Base-by-base conservation (phyloP, 2,113 vertebrate genomes). In the Glareola pratincola region DNA sequence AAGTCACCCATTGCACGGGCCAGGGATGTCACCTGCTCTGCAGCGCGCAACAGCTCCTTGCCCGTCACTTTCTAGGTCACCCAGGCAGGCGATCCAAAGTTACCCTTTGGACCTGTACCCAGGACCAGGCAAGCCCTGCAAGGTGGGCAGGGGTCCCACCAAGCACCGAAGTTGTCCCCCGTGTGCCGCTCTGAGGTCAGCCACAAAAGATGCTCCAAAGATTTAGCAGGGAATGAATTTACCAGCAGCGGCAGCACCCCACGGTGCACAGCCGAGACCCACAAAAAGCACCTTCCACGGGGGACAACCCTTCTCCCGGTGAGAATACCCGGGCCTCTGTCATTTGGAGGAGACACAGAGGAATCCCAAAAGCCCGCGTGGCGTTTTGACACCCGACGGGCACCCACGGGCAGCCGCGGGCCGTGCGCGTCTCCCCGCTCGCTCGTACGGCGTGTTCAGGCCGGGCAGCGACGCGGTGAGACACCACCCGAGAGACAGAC, bases 221-320 rank as follows among this genome's bases (percentile, higher is more conserved):
- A 69, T 48, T 73, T 30, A 26, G 6, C 0, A 5, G 47, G 69
- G 54, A 63, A 53, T 0, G 0, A 53, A 48, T 41, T 57, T 4
- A 26, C 21, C 51, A 36, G 34, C 62, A n/a, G 26, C 4, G 21
- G 22, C 45, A 68, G 47, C 71, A 24, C 63, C 26, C 12, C 41
- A 12, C 6, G 0, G 0, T 4, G 23, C n/a, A 14, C 22, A 32
- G 29, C 29, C 24, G 14, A 1, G 7, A 39, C 14, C 73, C 53
- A 47, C 18, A 8, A n/a, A 41, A 60, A 88, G 48, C 73, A 75
- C 6, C 79, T 75, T 36, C 66, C 47, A 22, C 50, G 14, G 39
- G 43, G 39, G 34, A 64, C 32, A 50, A 27, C 14, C 34, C 37
- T 81, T 57, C 48, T 75, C 69, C 60, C 1, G 8, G 19, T 14